Base-by-base conservation (phyloP, 2,888 invertebrate genomes). In the Eurois occulta region DNA sequence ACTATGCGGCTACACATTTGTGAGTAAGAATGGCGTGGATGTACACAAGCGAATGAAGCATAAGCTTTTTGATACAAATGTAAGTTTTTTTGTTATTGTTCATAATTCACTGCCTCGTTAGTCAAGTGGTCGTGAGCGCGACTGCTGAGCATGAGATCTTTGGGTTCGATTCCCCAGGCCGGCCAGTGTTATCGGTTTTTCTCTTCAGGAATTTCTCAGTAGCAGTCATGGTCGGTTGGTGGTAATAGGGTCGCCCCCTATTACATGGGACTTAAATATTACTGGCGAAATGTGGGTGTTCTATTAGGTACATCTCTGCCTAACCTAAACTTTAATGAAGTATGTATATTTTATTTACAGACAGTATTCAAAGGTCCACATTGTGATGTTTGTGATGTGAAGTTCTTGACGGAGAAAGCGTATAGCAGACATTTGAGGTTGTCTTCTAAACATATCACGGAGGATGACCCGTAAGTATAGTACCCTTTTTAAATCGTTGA, bases 11-110 rank as follows among this genome's bases (percentile, higher is more conserved):
- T 95, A 94, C 70, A 94, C 95, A 0, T 96, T 96, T 71, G 94
- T 96, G 0, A 95, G 95, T 62, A 91, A 93, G 78, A 94, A 94
- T 67, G 95, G 96, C 0, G 94, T 96, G 0, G 92, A 93, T 3
- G 89, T 94, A 4, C 96, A 96, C 78, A 95, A 95, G 90, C 94
- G 93, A 85, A 91, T 93, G 78, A 95, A 94, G 72, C 95, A 95
- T 55, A 80, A 94, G 0, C 81, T 94, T 0, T 88, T 90, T 2
- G 91, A 92, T 28, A 87, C 88, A 28, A 80, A 86, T 66, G 94
- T 94, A 4, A 91, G 92, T 89, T n/a, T 32, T 46, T 62, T 72
- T 38, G 4, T n/a, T 16, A 2, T n/a, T 5, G n/a, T 18, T 41
- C 0, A 11, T 13, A 41, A 13, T 43, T 43, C 13, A 43, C 2